Evolutionary conservation across 2,797 vertebrate species (phyloP), one percentile per base, ranked within the genome.

Genomic region (Falco columbarius): DNA sequence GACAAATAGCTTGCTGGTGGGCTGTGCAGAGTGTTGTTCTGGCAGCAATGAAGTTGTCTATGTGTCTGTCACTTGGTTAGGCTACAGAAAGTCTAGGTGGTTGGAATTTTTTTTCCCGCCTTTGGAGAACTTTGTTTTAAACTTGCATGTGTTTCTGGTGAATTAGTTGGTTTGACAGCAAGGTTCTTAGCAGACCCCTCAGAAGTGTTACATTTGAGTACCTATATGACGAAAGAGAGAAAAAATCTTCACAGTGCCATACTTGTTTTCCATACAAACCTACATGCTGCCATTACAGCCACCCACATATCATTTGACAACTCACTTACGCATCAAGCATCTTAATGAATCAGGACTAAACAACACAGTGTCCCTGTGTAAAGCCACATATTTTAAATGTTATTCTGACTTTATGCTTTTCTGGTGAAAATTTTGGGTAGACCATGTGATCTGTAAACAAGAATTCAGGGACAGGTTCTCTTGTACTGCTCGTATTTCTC

Each of bases 251-350:
- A 97, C 98, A 98, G 96, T 98, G 97, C 98, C 98, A 98, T 98
- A 98, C 97, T 98, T 98, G 98, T 98, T 98, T 98, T 97, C 98
- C 97, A 98, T 98, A 98, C 98, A 98, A 98, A 98, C 98, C 97
- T 98, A 97, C 97, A 97, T 96, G 97, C 98, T 98, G 97, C 98
- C 98, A 98, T 98, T 98, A 97, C 96, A 98, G 96, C 98, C 98
- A 97, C 98, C 98, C 98, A 98, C 98, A 96, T 97, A 97, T 90
- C 89, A 3, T 96, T 98, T 98, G 98, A 98, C 98, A 98, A 97
- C 46, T 93, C 96, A 86, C 82, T 98, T 91, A 97, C 16, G 61
- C 96, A 97, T 95, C 46, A 93, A 97, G 97, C 80, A 96, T 96
- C 94, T 96, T 98, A 98, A 98, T 98, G 98, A 98, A 98, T 97